Conservation (phyloP, 2,888 invertebrate species). For the Noctua comes region DNA sequence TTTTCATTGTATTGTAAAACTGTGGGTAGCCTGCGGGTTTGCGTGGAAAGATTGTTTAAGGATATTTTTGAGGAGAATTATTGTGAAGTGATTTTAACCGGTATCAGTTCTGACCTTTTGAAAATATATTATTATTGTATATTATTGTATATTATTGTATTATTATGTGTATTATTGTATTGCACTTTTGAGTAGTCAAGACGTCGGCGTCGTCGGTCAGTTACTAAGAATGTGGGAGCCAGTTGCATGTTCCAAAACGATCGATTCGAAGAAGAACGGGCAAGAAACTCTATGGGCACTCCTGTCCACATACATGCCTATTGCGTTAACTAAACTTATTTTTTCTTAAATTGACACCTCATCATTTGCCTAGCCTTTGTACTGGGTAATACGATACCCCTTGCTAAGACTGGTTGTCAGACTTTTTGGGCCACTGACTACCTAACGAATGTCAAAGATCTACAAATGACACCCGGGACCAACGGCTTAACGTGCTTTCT, state of each 20-base stretch:
- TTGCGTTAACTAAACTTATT: background rate
- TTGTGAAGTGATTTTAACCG: background rate
- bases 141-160: too few relatives aligned
- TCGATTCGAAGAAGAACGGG: background rate
- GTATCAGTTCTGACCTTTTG: background rate
- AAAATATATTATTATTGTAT: too few relatives aligned
- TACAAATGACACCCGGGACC: too few relatives aligned
- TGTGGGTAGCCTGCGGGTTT: slow-evolving; percentile 2
- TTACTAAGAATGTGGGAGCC: background rate
- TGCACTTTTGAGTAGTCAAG: background rate
- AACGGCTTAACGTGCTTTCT: too few relatives aligned
- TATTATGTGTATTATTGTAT: too few relatives aligned
- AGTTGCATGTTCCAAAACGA: background rate
- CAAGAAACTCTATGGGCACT: background rate
- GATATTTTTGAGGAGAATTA: background rate
- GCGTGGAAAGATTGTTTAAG: slow-evolving; percentile 7
- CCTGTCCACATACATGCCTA: background rate
- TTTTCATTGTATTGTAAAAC: slow-evolving; percentile 34
- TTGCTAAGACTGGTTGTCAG: too few relatives aligned
- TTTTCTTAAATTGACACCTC: background rate
- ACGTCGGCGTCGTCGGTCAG: background rate
- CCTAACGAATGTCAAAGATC: too few relatives aligned
- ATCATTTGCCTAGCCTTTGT: background rate
- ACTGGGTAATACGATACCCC: too few relatives aligned
- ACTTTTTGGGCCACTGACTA: too few relatives aligned